Evolutionary conservation across 2,888 invertebrate species (phyloP).

Genomic region (Oscheius sp.): DNA sequence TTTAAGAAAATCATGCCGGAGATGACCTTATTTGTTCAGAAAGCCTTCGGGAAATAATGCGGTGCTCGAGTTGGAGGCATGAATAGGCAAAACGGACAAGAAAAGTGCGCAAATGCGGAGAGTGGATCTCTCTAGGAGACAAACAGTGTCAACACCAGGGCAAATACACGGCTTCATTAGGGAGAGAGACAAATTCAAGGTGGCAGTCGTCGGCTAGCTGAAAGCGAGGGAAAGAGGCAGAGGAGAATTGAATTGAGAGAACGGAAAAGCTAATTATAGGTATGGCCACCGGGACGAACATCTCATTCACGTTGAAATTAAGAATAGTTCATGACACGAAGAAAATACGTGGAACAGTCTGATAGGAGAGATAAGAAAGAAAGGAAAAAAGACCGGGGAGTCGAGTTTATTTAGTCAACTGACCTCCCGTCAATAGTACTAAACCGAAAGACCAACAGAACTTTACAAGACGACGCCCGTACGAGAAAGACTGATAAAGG

Average conservation of each 20-base stretch:
- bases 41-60: slow-evolving; percentile 2
- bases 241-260: slow-evolving; percentile 14
- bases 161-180: slow-evolving; percentile 18
- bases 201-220: background rate
- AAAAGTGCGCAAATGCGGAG: slow-evolving; percentile 21
- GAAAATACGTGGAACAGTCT: background rate
- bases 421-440: slow-evolving; percentile 27
- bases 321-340: no score
- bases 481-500: slow-evolving; percentile 6
- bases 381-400: background rate
- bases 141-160: slow-evolving; percentile 30
- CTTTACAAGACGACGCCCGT: slow-evolving; percentile 21
- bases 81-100: slow-evolving; percentile 17
- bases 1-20: background rate
- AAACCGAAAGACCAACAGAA: slow-evolving; percentile 22
- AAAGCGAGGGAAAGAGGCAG: background rate
- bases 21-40: slow-evolving; percentile 5
- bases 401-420: slow-evolving; percentile 8
- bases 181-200: slow-evolving; percentile 15
- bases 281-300: no score
- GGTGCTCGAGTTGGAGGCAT: slow-evolving; percentile 6
- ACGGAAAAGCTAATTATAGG: slow-evolving; percentile 23
- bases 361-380: background rate
- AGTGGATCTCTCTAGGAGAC: slow-evolving; percentile 25
- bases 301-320: no score